A percentile compares a stretch with the other conserved stretches of the same genome.
These are phyloP conservation scores for Delphinus delphis DNA, from an alignment of 2,113 vertebrate species.

Conservation along the genomic window DNA sequence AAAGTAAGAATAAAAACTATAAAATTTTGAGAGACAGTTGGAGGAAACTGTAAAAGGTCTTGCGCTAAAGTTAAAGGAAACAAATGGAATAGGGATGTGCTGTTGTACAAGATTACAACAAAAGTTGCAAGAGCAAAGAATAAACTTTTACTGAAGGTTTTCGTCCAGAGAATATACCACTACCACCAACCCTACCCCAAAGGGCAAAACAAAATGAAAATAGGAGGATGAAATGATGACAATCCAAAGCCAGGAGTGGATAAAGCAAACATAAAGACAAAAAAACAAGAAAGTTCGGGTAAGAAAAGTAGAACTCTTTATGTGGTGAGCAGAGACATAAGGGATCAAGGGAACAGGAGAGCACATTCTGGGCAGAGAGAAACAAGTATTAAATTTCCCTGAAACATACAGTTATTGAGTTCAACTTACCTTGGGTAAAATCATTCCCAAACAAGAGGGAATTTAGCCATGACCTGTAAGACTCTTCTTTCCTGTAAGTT, in stretches of 20 bases:
- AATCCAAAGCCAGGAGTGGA: neutral
- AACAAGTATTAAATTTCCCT: neutral
- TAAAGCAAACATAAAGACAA: neutral
- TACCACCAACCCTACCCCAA: neutral
- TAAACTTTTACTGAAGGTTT: neutral
- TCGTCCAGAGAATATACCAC: neutral
- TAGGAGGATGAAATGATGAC: neutral
- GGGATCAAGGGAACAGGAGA: no score
- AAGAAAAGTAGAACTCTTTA: neutral
- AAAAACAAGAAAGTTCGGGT: neutral
- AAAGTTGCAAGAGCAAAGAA: neutral
- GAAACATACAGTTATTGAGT: neutral
- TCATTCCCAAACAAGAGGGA: conserved; percentile 37
- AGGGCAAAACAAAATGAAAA: neutral
- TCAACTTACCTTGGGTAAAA: neutral
- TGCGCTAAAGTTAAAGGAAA: neutral
- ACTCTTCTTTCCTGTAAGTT: neutral
- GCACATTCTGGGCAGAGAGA: neutral
- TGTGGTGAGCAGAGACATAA: neutral
- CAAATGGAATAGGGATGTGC: neutral
- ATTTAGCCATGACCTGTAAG: neutral
- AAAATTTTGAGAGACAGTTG: neutral
- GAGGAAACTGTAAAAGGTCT: neutral
- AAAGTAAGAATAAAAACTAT: neutral
- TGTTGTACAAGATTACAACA: neutral